Base-by-base conservation (phyloP, 2,797 vertebrate species). In the Apogon hyalosoma region DNA sequence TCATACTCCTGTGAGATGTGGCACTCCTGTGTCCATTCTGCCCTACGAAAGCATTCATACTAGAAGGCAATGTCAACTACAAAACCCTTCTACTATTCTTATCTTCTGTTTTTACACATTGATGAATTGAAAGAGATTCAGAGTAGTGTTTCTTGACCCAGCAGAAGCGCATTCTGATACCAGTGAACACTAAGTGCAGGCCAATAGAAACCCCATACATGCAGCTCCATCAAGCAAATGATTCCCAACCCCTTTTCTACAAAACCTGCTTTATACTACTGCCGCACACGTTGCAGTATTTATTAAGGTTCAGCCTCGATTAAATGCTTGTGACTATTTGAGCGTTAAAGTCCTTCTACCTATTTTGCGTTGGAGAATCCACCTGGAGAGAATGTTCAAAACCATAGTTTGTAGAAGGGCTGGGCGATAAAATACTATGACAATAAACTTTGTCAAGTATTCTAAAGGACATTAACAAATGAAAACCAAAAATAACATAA, bases 101-200 rank as follows among this genome's bases (percentile, higher is more conserved):
- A 58, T 48, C 75, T 39, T 40, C 24, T 28, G 6, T 52, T 67
- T 78, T 74, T 69, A 69, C 53, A 59, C 38, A 31, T 14, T n/a
- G 53, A 73, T 70, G 53, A 54, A 43, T 58, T 36, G 6, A 51
- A 46, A 64, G 47, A 28, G 24, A 28, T 3, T 28, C 24, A 3
- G 24, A 28, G 4, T 53, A 53, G 4, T 53, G 53, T 33, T 21
- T 16, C 16, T 58, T 71, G 57, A 58, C 49, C 69, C 28, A 31
- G 49, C 72, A 79, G 72, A 88, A 83, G 83, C 83, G 79, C 85
- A 86, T 75, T 63, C 77, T 85, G 84, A 83, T 74, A 73, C 79
- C 78, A 83, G 83, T 82, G 68, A 91, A 92, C 89, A 92, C 89
- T 91, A 91, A 88, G 67, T 33, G 41, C 75, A 73, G 63, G 84